Evolutionary conservation across 2,888 invertebrate species (phyloP), one percentile per base, ranked within the genome.

Genomic region (Temnothorax rugatulus): DNA sequence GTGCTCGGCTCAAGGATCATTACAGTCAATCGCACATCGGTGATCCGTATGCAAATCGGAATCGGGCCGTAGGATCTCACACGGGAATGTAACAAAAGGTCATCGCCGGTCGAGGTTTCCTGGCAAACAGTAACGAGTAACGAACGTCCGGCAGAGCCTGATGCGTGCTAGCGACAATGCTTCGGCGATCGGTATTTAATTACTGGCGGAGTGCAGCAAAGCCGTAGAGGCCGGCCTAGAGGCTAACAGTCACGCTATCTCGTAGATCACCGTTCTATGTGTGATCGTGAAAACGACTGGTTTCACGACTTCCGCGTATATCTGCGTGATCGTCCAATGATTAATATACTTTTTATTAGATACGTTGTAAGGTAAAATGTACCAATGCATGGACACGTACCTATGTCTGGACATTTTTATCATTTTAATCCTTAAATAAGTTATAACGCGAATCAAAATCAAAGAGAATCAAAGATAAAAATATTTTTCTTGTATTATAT

Each of bases 51-150:
- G 89, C 82, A 84, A 86, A 89, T 85, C 83, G 81, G 64, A 11
- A 57, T 57, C 44, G 76, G 21, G 52, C 15, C 82, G 71, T 73
- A 34, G 76, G 1, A 68, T 68, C 47, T 61, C 63, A 50, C 85
- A 61, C 74, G 71, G 57, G 84, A 79, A 61, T 68, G 75, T 81
- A 82, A 90, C 88, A 90, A 88, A 90, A 90, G 87, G 85, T 88
- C 87, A 84, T 86, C 83, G 71, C 54, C 69, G 54, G 83, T 85
- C 74, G 82, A 83, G 83, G 86, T 88, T 90, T 86, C 81, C 87
- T 64, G 84, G 86, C 83, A 86, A 86, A 88, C 87, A 86, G 90
- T 87, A 85, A 86, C 87, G 66, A 82, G 74, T 86, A 89, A 89
- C 88, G 85, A 84, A 84, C 79, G 83, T 76, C 75, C 77, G 74